phyloP scores from a whole-genome alignment of 2,888 invertebrate genomes.

The Synergus umbraculus region DNA sequence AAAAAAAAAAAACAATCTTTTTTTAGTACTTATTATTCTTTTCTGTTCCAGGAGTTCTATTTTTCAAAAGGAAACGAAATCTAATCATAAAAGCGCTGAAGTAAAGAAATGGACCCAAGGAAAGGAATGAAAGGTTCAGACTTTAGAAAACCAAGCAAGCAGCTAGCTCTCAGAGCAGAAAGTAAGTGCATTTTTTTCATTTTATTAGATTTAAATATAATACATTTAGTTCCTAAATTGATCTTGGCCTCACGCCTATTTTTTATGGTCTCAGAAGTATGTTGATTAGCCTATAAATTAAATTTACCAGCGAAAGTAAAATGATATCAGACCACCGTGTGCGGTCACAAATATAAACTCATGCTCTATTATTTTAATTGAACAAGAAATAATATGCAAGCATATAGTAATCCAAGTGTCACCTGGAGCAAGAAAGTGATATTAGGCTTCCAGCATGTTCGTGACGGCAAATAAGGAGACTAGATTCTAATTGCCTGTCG shows the following conservation, averaged over 20 bases:
- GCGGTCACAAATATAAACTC: not conserved
- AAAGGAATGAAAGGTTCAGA: not conserved
- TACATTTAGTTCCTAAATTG: too few species aligned
- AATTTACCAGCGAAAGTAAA: not conserved
- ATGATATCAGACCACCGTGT: not conserved
- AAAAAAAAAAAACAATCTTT: too few species aligned
- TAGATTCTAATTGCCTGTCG: conserved; percentile 76
- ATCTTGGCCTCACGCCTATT: not conserved
- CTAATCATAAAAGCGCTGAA: too few species aligned
- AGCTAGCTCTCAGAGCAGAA: not conserved
- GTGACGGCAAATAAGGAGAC: conserved; percentile 74
- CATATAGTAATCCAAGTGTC: conserved; percentile 54
- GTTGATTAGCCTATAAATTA: too few species aligned
- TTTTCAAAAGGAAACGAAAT: not conserved
- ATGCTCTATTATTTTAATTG: conserved; percentile 6
- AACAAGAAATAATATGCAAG: conserved; percentile 19
- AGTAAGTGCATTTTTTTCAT: not conserved
- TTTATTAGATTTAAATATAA: not conserved
- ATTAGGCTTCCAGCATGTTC: conserved; percentile 72
- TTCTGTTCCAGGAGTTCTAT: not conserved
- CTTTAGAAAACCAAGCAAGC: not conserved
- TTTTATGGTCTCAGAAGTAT: too few species aligned
- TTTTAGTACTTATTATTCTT: not conserved
- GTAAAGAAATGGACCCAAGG: not conserved
- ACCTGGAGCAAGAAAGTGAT: conserved; percentile 54